Percentiles rank a stretch among this genome's conserved stretches.
phyloP scores from a whole-genome alignment of 2,113 vertebrate genomes.

The Paralichthys olivaceus region DNA sequence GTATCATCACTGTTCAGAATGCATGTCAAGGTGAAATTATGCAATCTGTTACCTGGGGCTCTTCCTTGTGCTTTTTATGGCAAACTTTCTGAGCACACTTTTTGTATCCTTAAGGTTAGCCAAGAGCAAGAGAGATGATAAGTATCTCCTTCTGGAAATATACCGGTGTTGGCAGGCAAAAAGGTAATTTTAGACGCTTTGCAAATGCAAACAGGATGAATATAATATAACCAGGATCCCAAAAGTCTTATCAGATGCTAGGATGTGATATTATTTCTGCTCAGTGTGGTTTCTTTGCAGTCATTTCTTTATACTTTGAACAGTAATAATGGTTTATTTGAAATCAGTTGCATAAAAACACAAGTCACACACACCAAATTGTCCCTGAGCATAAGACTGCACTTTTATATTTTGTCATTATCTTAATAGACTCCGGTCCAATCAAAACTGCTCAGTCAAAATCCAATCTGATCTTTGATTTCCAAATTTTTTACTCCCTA shows the following conservation, averaged over 20 bases:
- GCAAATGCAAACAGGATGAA: conserved; percentile 14
- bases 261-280: conserved; percentile 8
- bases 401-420: conserved; percentile 43
- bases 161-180: conserved; percentile 34
- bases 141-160: conserved; percentile 48
- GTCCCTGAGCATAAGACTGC: conserved; percentile 21
- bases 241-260: conserved; percentile 13
- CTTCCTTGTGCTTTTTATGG: conserved; percentile 46
- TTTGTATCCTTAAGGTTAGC: conserved; percentile 60
- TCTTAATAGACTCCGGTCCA: conserved; percentile 38
- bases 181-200: conserved; percentile 49
- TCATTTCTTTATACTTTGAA: neutral
- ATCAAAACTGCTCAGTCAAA: conserved; percentile 12
- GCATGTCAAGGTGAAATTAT: conserved; percentile 52
- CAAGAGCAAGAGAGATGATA: conserved; percentile 53
- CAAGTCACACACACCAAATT: conserved; percentile 31
- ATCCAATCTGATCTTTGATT: conserved; percentile 39
- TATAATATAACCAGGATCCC: conserved; percentile 16
- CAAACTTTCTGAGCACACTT: conserved; percentile 42
- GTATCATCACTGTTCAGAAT: conserved; percentile 33
- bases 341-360: conserved; percentile 17
- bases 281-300: conserved; percentile 12
- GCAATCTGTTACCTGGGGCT: conserved; percentile 35
- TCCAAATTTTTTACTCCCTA: conserved; percentile 21
- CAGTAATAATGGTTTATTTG: conserved; percentile 33